Evolutionary conservation across 1,140 invertebrate genomes (phyloP).

Genomic region (Cherax quadricarinatus): DNA sequence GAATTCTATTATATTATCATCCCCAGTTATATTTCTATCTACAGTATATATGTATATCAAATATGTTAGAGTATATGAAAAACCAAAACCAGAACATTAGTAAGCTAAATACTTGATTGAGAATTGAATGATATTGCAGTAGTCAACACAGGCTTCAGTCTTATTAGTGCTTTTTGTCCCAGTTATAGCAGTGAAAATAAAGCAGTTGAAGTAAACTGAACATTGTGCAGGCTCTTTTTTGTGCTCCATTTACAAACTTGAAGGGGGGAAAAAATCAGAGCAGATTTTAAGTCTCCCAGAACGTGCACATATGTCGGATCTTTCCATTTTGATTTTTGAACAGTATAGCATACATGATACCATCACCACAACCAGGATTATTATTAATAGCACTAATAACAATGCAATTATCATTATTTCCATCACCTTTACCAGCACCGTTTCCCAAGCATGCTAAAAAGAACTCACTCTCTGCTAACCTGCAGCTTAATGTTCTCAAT

Average conservation of each 20-base stretch:
- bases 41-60: background rate
- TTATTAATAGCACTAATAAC: constrained; percentile 2
- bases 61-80: background rate
- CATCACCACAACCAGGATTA: constrained; percentile 8
- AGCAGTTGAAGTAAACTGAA: background rate
- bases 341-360: background rate
- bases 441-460: constrained; percentile 63
- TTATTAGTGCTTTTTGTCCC: background rate
- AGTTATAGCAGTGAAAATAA: background rate
- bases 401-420: constrained; percentile 6
- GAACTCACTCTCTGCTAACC: constrained; percentile 65
- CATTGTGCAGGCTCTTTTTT: background rate
- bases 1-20: background rate
- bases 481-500: constrained; percentile 69
- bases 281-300: background rate
- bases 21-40: background rate
- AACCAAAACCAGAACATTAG: constrained; percentile 8
- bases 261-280: background rate
- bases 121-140: background rate
- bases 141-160: constrained; percentile 30
- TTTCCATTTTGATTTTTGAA: background rate
- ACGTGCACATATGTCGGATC: background rate
- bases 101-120: constrained; percentile 7
- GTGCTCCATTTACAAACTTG: background rate
- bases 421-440: constrained; percentile 34